These are phyloP conservation scores for Brachionus plicatilis DNA, from an alignment of 1,140 invertebrate genomes.

Conservation along the genomic window DNA sequence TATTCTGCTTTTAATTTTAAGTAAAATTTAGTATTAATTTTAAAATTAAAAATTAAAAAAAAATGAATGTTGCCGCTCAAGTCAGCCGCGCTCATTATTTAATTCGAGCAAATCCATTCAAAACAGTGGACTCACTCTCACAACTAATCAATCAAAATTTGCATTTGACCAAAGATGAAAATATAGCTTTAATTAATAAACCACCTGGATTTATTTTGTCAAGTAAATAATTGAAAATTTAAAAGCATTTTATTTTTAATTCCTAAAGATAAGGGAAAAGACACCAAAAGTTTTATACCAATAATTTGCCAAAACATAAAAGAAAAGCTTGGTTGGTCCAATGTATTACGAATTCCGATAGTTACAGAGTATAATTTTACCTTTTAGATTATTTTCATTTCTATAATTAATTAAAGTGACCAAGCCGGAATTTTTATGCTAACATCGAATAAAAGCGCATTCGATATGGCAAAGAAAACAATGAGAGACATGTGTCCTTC, in stretches of 20 bases:
- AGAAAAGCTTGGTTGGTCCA: not conserved
- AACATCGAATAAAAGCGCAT: not conserved
- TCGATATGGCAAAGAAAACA: not conserved
- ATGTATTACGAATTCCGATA: not conserved
- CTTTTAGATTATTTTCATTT: not conserved
- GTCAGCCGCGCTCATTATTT: not conserved
- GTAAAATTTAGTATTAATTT: not conserved
- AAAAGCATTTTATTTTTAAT: not conserved
- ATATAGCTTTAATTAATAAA: not conserved
- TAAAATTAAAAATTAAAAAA: not conserved
- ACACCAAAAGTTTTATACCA: not conserved
- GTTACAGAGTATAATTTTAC: not conserved
- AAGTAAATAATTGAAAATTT: not conserved
- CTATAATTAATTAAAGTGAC: not conserved
- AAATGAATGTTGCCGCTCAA: constrained; percentile 6
- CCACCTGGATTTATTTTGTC: constrained; percentile 8
- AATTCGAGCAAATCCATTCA: not conserved
- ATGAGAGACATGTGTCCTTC: constrained; percentile 18
- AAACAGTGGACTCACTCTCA: not conserved
- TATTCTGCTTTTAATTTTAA: no score
- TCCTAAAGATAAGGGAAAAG: constrained; percentile 2
- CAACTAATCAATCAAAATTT: not conserved
- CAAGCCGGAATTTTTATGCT: constrained; percentile 22
- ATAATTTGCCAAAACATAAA: not conserved
- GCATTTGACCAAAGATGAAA: not conserved